Percentiles rank a stretch among this genome's conserved stretches.
These are phyloP conservation scores for Didymodactylos carnosus DNA, from an alignment of 2,888 invertebrate species.

Conservation along the genomic window DNA sequence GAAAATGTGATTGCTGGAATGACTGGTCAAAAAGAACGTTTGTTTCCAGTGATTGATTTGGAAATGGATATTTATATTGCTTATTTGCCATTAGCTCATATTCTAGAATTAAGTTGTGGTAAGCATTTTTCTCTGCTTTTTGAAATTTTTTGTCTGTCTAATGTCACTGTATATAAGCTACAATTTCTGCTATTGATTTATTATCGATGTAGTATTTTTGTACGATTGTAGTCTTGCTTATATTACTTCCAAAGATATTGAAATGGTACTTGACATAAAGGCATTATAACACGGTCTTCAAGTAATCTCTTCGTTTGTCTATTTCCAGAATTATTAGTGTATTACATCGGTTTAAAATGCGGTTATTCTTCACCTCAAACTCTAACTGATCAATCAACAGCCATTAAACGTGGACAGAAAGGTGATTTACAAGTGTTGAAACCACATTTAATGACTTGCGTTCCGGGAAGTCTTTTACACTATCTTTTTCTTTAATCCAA, in stretches of 20 bases:
- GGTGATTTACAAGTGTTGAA: conserved; percentile 75
- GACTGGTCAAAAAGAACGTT: background rate
- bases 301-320: too few species aligned
- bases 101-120: conserved; percentile 52
- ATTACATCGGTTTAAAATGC: conserved; percentile 43
- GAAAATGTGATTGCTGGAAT: conserved; percentile 4
- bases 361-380: conserved; percentile 90
- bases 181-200: too few species aligned
- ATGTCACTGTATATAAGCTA: too few species aligned
- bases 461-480: conserved; percentile 48
- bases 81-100: conserved; percentile 86
- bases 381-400: conserved; percentile 51
- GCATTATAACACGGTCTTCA: too few species aligned
- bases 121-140: too few species aligned
- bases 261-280: too few species aligned
- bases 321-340: conserved; percentile 53
- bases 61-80: conserved; percentile 43
- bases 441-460: conserved; percentile 84
- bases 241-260: too few species aligned
- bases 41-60: background rate
- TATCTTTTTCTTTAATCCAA: background rate
- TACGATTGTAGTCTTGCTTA: too few species aligned
- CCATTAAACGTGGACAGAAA: conserved; percentile 76
- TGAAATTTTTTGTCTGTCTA: too few species aligned
- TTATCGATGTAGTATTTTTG: too few species aligned